Evolutionary conservation across 1,140 invertebrate species (phyloP), one percentile per base, ranked within the genome.

Genomic region (Hesperophylax magnus): DNA sequence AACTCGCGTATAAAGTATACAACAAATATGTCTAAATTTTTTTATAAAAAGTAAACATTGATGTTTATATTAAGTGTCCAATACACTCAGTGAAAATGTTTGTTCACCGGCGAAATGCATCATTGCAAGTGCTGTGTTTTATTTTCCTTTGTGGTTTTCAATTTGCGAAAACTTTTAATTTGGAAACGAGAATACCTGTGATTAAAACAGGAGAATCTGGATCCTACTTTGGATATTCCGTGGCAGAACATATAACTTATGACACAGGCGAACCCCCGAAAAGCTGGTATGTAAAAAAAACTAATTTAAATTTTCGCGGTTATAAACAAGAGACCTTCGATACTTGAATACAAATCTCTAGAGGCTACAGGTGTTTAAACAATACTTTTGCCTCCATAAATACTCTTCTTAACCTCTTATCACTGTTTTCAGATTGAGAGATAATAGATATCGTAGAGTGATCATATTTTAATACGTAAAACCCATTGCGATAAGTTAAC

Each of bases 171-270:
- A 34, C 72, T 86, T 97, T 97, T 89, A 98, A 97, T 91, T 91
- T 97, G 85, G 96, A 97, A 87, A 91, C 94, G 67, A 92, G 94
- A 87, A 93, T 97, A 89, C 95, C 96, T 86, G 90, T 97, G 85
- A 92, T 97, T 85, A 97, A 97, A 90, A 88, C 91, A 75, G 96
- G 95, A 83, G 83, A 87, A 56, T 81, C 84, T 27, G 93, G 92
- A 53, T 95, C 95, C 60, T 97, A 96, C 90, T 98, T 97, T 89
- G 96, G 96, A 88, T 97, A 94, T 91, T 96, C 96, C 52, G 94
- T 97, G 17, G 96, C 96, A 63, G 93, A 97, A 88, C 96, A 97
- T 87, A 91, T 93, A 83, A 92, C 92, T 82, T 83, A 91, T 20
- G 53, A 71, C 0, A 86, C 89, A 34, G 88, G 90, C 54, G 86